Evolutionary conservation across 2,797 vertebrate species (phyloP), one percentile per base, ranked within the genome.

Genomic region (Karalla daura): DNA sequence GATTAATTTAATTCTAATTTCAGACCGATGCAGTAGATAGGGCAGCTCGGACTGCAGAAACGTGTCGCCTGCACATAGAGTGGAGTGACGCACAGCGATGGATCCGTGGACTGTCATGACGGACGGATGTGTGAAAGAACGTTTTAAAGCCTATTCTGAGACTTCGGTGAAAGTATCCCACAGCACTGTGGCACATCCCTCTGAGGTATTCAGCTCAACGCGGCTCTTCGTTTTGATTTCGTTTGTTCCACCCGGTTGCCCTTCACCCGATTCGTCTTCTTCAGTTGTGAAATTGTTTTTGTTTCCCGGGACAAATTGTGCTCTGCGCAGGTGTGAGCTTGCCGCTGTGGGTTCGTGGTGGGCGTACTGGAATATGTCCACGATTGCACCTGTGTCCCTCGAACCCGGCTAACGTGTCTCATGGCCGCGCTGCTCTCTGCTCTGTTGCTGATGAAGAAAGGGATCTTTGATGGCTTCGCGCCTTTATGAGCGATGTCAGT

Each of bases 301-400:
- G 14, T 60, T 54, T 64, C 59, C 58, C 47, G 53, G 59, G 49
- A 63, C 5, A 3, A 5, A 46, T 37, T 44, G 62, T 59, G 58
- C 27, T 3, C 1, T 4, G 4, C 44, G 45, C 77, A 75, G 64
- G 65, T 65, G 63, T 41, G 69, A 83, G 59, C 80, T 64, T 60
- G 65, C 47, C 18, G 24, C 47, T 51, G 17, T 50, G 13, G 10
- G 54, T 54, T 18, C 63, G 52, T 4, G 2, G 3, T 23, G 53
- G 50, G 12, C 17, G 23, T 60, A 44, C 25, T 43, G 50, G 56
- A 43, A 76, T 71, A 46, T 66, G 73, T 75, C 53, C 50, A 47
- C 53, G 45, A 65, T 35, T 24, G 45, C 70, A 81, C 64, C 70
- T 59, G 46, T 63, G 17, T 56, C 46, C 30, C 20, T 55, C n/a